Base-by-base conservation (phyloP, 2,888 invertebrate genomes). In the Drosophila meridionalis region DNA sequence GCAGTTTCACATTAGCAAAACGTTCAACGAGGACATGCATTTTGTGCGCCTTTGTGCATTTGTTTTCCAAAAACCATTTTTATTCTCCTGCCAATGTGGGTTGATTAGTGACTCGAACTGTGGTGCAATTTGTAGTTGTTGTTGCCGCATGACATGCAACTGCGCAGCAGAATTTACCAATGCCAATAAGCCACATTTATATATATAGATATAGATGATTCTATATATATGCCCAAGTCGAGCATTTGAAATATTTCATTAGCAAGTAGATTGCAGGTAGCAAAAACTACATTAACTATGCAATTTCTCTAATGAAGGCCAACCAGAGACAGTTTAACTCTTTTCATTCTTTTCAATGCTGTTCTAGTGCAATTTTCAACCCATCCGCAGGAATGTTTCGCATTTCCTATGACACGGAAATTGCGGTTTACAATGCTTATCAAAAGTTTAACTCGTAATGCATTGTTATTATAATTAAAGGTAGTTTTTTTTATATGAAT, bases 91-190 rank as follows among this genome's bases (percentile, higher is more conserved):
- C 57, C 42, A 50, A 43, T 63, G 30, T 42, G 34, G 53, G 34
- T 50, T 58, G 38, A 64, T 59, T 62, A 57, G 45, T 53, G 45
- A 36, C 45, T 30, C 12, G n/a, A 38, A 38, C 36, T 36, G n/a
- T n/a, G 34, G 50, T 48, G 45, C 42, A 58, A 64, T 67, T 76
- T 50, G 45, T 68, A 30, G 38, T 8, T 38, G 26, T 57, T 43
- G 62, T 75, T 75, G 72, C 68, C 76, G 8, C 34, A n/a, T 50
- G 72, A 65, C 76, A 76, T 69, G 76, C 76, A 76, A 76, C 9
- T 52, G 56, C 32, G 30, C 52, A 34, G 43, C 63, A 47, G 57
- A 48, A 64, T 60, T 63, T 52, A 14, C 52, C 38, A 34, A 28
- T 52, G 26, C 20, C 63, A 58, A 26, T 38, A 40, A 48, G 20